Evolutionary conservation across 2,113 vertebrate species (phyloP).

Genomic region (Anser cygnoides): DNA sequence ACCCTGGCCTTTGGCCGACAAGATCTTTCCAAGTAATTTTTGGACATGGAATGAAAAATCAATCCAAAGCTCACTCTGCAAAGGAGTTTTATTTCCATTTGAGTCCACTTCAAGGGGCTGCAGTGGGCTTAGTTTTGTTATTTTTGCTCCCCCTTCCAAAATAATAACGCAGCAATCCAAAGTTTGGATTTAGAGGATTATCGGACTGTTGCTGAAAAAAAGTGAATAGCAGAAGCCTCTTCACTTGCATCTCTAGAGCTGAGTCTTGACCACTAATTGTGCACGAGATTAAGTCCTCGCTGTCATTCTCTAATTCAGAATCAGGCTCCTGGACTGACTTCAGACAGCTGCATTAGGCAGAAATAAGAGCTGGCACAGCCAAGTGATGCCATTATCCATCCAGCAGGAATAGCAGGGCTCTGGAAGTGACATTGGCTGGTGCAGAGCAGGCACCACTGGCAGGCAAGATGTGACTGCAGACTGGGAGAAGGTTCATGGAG

Average conservation of each 20-base stretch:
- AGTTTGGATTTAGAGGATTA: constrained; percentile 48
- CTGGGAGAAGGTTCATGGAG: not conserved
- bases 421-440: not conserved
- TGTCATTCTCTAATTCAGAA: not conserved
- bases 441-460: not conserved
- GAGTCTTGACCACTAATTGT: not conserved
- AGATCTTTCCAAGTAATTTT: constrained; percentile 66
- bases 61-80: constrained; percentile 71
- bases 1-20: constrained; percentile 35
- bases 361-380: not conserved
- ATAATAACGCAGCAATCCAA: not conserved
- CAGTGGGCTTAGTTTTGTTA: constrained; percentile 39
- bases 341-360: not conserved
- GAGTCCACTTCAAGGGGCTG: constrained; percentile 77
- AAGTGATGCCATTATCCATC: not conserved
- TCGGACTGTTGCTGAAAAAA: not conserved
- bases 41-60: constrained; percentile 53
- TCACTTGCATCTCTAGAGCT: not conserved
- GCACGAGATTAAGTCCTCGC: not conserved
- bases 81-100: constrained; percentile 78
- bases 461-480: not conserved
- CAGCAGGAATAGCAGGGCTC: not conserved
- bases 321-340: constrained; percentile 38
- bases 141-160: constrained; percentile 59
- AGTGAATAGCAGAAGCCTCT: constrained; percentile 4